A percentile compares a stretch with the other conserved stretches of the same genome.
Conservation (phyloP, 2,113 vertebrate genomes). For the Athene cunicularia region DNA sequence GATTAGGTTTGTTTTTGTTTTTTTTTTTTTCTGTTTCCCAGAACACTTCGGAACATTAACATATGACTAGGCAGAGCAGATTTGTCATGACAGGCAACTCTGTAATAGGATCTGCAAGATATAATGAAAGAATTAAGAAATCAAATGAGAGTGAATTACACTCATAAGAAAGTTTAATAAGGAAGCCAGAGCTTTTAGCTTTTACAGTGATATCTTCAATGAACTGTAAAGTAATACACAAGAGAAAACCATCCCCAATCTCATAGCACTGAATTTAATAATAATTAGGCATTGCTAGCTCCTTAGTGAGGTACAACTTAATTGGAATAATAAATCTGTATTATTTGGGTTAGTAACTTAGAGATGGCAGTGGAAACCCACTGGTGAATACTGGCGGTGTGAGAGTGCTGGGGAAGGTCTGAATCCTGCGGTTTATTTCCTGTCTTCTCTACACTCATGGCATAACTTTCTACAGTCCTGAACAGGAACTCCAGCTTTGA, state of each 20-base stretch:
- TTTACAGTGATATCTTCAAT: background rate
- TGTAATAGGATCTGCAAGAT: background rate
- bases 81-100: background rate
- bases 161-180: background rate
- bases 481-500: fast-evolving
- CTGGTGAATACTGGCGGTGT: fast-evolving
- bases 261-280: background rate
- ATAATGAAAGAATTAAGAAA: conserved; percentile 21
- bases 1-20: too few relatives aligned
- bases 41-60: background rate
- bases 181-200: background rate
- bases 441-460: fast-evolving
- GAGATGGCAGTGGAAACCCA: background rate
- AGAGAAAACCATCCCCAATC: background rate
- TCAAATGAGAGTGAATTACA: background rate
- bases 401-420: fast-evolving
- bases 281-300: background rate
- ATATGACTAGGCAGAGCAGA: background rate
- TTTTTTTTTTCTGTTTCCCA: background rate
- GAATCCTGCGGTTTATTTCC: background rate
- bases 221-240: conserved; percentile 20
- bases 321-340: background rate
- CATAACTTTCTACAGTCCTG: background rate
- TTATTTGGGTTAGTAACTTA: background rate
- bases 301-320: background rate